These are phyloP conservation scores for Zosterops hypoxanthus DNA, from an alignment of 2,113 vertebrate genomes.

Conservation along the genomic window DNA sequence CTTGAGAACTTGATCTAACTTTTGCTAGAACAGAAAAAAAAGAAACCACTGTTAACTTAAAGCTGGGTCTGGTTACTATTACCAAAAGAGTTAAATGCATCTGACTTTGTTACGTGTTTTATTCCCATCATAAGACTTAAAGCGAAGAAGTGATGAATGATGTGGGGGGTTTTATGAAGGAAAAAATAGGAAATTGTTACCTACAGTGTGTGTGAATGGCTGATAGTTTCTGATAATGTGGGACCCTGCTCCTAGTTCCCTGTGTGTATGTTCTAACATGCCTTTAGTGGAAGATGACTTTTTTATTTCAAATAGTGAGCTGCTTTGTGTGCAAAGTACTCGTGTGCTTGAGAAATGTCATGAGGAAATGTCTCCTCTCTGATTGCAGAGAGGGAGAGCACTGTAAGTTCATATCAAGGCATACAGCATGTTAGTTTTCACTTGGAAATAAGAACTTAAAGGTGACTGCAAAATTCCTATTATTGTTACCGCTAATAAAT, in stretches of 20 bases:
- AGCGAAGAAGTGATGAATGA: neutral
- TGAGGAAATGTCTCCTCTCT: neutral
- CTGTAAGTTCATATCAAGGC: neutral
- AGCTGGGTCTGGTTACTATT: neutral
- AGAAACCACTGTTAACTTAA: neutral
- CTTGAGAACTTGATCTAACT: neutral
- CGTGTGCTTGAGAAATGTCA: neutral
- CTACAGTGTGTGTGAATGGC: neutral
- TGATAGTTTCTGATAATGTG: neutral
- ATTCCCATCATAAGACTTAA: neutral
- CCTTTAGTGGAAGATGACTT: neutral
- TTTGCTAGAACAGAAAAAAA: neutral
- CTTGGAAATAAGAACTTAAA: neutral
- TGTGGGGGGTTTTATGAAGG: neutral
- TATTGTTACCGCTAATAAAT: neutral
- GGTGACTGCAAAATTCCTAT: neutral
- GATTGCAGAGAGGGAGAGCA: neutral
- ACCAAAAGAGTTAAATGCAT: neutral
- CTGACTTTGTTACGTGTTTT: neutral
- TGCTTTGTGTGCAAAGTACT: neutral
- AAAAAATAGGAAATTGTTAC: neutral
- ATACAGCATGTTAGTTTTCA: neutral
- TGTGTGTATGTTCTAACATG: neutral
- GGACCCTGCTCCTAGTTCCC: neutral
- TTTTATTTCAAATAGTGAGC: neutral